A percentile compares a stretch with the other conserved stretches of the same genome.
These are phyloP conservation scores for Noctua fimbriata DNA, from an alignment of 2,888 invertebrate genomes.

Conservation along the genomic window DNA sequence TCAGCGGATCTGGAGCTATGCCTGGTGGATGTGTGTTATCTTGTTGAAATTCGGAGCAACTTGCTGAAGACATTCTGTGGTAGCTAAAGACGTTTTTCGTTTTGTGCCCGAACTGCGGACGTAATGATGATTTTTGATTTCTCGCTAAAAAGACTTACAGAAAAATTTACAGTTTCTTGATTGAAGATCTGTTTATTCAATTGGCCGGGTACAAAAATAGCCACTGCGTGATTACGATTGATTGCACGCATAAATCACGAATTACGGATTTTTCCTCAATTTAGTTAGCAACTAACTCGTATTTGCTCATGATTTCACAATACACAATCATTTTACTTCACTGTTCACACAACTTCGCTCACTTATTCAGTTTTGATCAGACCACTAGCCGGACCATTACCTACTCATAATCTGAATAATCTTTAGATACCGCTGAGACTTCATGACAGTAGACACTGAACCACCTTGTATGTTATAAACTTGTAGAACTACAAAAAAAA, in stretches of 20 bases:
- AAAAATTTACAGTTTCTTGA: conserved; percentile 2
- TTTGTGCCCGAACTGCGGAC: background rate
- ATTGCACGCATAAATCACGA: conserved; percentile 31
- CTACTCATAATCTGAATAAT: conserved; percentile 1
- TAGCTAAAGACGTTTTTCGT: background rate
- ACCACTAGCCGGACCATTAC: background rate
- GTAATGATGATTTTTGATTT: background rate
- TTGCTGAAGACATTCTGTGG: background rate
- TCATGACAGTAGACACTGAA: background rate
- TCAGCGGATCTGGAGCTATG: background rate
- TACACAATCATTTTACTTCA: conserved; percentile 21
- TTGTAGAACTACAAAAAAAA: background rate
- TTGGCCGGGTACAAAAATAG: conserved; percentile 18
- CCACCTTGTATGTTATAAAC: too few relatives aligned
- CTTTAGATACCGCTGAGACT: background rate
- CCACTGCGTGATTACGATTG: conserved; percentile 15
- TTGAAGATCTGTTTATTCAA: conserved; percentile 32
- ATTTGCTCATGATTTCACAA: background rate
- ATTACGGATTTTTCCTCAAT: conserved; percentile 16
- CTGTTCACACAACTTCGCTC: background rate
- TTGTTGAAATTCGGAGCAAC: background rate
- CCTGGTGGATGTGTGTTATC: background rate
- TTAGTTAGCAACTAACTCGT: conserved; percentile 2
- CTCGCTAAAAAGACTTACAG: background rate
- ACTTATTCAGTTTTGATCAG: background rate